A percentile compares a stretch with the other conserved stretches of the same genome.
phyloP scores from a whole-genome alignment of 2,113 vertebrate genomes.

The Pipa parva region DNA sequence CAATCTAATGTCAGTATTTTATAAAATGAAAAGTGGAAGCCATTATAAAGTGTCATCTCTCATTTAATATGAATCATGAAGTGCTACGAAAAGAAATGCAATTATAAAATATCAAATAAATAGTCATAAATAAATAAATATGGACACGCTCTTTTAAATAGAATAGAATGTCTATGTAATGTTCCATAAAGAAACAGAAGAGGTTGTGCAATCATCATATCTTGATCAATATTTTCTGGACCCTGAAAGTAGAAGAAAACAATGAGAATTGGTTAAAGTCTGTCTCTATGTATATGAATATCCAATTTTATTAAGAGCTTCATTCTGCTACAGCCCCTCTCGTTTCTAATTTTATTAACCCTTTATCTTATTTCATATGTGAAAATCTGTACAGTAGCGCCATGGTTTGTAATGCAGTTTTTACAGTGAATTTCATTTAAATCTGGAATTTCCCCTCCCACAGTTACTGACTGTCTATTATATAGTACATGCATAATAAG shows the following conservation, averaged over 20 bases:
- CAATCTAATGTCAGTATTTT: background rate
- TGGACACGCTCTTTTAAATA: conserved; percentile 33
- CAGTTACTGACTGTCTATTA: too few species aligned
- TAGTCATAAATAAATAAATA: conserved; percentile 63
- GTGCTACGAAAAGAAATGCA: conserved; percentile 56
- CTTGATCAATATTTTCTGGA: conserved; percentile 47
- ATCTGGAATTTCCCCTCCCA: too few species aligned
- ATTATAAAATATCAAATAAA: conserved; percentile 57
- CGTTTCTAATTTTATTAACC: too few species aligned
- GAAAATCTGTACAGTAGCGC: too few species aligned
- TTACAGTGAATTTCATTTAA: too few species aligned
- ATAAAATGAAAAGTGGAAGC: conserved; percentile 10
- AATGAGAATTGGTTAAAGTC: too few species aligned
- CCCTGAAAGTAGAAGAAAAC: conserved; percentile 46
- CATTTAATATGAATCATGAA: conserved; percentile 51
- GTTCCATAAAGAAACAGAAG: conserved; percentile 38
- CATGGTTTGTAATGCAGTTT: too few species aligned
- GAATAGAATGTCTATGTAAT: conserved; percentile 32
- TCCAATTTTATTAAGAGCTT: too few species aligned
- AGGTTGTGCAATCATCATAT: conserved; percentile 23
- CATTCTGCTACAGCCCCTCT: too few species aligned
- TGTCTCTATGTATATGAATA: too few species aligned
- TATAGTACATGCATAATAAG: too few species aligned
- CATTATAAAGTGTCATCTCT: conserved; percentile 49
- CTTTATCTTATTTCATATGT: too few species aligned